Evolutionary conservation across 1,140 invertebrate genomes (phyloP).

Genomic region (Trachymyrmex septentrionalis): DNA sequence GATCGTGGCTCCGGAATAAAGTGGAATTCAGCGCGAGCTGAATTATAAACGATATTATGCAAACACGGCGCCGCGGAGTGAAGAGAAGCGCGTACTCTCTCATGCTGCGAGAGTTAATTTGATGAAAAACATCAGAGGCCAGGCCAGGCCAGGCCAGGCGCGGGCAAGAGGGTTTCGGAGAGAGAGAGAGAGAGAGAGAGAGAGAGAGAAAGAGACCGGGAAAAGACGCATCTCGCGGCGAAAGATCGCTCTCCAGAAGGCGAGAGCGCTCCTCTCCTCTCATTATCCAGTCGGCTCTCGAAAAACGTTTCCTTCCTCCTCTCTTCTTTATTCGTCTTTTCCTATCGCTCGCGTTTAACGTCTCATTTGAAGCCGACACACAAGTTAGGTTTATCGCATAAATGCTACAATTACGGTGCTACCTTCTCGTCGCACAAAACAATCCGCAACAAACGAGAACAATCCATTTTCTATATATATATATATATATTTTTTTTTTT

Average conservation of each 20-base stretch:
- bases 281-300: conserved; percentile 39
- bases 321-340: conserved; percentile 29
- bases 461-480: background rate
- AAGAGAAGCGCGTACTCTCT: conserved; percentile 74
- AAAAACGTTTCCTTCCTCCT: conserved; percentile 29
- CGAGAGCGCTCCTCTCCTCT: conserved; percentile 42
- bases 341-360: conserved; percentile 38
- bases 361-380: conserved; percentile 50
- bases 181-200: background rate
- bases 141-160: conserved; percentile 51
- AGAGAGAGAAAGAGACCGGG: conserved; percentile 46
- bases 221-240: conserved; percentile 72
- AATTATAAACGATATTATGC: conserved; percentile 86
- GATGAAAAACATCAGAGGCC: conserved; percentile 83
- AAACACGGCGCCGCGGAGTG: conserved; percentile 77
- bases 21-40: conserved; percentile 83
- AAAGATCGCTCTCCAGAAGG: conserved; percentile 68
- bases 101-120: conserved; percentile 82
- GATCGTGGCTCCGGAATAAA: conserved; percentile 79
- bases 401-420: background rate
- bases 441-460: too few species aligned
- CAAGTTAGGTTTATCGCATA: conserved; percentile 4
- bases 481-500: too few species aligned
- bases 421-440: background rate
- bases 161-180: conserved; percentile 49